Percentiles rank a stretch among this genome's conserved stretches.
Conservation (phyloP, 1,140 invertebrate genomes). For the Halesus radiatus region DNA sequence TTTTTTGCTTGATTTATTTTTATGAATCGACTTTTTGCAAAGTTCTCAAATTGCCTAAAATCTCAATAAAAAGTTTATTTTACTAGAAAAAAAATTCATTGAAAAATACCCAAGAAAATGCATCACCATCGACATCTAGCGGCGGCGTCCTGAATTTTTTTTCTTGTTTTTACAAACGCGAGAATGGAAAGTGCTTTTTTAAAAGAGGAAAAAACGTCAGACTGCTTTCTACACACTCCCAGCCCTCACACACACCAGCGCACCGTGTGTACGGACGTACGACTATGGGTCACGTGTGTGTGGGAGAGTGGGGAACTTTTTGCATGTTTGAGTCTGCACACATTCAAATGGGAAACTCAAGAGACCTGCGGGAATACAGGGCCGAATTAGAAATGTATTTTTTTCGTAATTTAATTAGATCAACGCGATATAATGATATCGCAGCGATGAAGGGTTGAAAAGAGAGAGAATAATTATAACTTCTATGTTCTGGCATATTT, state of each 20-base stretch:
- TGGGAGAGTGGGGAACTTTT: conserved; percentile 26
- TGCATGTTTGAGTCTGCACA: conserved; percentile 33
- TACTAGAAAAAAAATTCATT: background rate
- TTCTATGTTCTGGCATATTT: no score
- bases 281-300: background rate
- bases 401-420: no score
- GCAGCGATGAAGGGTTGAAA: no score
- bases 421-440: no score
- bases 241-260: background rate
- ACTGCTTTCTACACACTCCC: conserved; percentile 37
- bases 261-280: background rate
- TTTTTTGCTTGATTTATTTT: no score
- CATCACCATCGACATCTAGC: conserved; percentile 50
- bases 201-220: conserved; percentile 54
- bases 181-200: conserved; percentile 57
- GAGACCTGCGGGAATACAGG: conserved; percentile 29
- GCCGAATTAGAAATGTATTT: background rate
- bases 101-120: conserved; percentile 28
- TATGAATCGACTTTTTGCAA: no score
- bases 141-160: conserved; percentile 51
- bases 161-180: conserved; percentile 54
- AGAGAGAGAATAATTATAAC: no score
- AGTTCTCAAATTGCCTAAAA: no score
- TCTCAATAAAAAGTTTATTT: no score
- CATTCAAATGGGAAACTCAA: conserved; percentile 45